Conservation (phyloP, 92 coral and sea anemone genomes). For the Anthopleura xanthogrammica region DNA sequence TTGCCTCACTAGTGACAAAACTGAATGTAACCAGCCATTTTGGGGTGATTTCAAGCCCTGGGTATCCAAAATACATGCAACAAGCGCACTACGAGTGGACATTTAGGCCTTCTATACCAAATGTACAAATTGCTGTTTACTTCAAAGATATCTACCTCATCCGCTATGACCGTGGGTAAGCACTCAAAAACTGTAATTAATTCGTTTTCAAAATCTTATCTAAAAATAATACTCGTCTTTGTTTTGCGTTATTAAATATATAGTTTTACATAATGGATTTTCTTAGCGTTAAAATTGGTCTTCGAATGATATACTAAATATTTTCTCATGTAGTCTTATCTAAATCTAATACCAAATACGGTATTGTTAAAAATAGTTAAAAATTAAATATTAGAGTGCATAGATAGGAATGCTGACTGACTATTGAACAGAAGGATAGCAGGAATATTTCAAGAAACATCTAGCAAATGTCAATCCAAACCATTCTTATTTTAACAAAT, state of each 20-base stretch:
- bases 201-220: background rate
- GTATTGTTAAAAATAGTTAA: no score
- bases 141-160: background rate
- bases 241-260: no score
- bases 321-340: no score
- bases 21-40: background rate
- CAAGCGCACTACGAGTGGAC: slow-evolving; percentile 18
- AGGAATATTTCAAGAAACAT: background rate
- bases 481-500: no score
- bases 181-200: background rate
- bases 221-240: no score
- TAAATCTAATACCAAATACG: no score
- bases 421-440: background rate
- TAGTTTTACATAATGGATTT: no score
- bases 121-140: slow-evolving; percentile 3
- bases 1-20: background rate
- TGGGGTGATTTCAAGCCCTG: slow-evolving; percentile 15
- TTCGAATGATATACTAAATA: no score
- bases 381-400: background rate
- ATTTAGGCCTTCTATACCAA: background rate
- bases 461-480: background rate
- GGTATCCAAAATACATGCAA: slow-evolving; percentile 15
- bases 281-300: no score
- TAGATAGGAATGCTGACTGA: background rate
- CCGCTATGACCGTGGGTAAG: background rate